phyloP scores from a whole-genome alignment of 2,888 invertebrate species.

The Synergus japonicus region DNA sequence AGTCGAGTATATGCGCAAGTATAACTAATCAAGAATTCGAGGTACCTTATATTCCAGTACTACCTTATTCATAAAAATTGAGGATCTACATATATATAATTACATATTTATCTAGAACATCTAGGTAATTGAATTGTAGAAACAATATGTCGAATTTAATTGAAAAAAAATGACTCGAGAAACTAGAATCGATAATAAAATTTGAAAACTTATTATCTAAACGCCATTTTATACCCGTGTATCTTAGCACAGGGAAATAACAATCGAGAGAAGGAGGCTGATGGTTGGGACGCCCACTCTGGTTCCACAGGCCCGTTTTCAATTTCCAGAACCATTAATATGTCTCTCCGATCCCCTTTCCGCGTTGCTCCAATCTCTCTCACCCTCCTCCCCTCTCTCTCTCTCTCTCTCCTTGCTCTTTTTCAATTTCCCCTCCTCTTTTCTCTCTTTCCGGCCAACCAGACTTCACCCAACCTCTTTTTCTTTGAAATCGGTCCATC shows the following conservation, averaged over 20 bases:
- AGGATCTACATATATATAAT: not conserved
- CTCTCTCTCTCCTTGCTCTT: constrained; percentile 48
- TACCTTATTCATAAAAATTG: not conserved
- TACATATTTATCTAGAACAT: not conserved
- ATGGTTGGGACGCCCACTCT: constrained; percentile 63
- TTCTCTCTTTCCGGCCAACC: constrained; percentile 44
- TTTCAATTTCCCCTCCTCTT: constrained; percentile 51
- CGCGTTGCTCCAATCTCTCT: constrained; percentile 65
- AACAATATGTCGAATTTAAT: not conserved
- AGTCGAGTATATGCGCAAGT: not conserved
- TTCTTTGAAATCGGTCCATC: constrained; percentile 54
- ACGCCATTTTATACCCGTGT: constrained; percentile 65
- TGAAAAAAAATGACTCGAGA: constrained; percentile 3
- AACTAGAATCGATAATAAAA: not conserved
- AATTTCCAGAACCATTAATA: constrained; percentile 76
- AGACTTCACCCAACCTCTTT: constrained; percentile 37
- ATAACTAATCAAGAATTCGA: not conserved
- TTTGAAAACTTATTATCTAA: not conserved
- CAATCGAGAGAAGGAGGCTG: constrained; percentile 58
- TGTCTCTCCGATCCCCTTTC: constrained; percentile 63
- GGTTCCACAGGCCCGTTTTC: constrained; percentile 71
- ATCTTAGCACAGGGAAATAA: constrained; percentile 64
- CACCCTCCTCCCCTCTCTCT: constrained; percentile 53
- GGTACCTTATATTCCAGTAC: too few species aligned
- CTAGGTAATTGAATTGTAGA: not conserved